phyloP scores from a whole-genome alignment of 2,797 vertebrate species.

The Pyrocephalus nanus region DNA sequence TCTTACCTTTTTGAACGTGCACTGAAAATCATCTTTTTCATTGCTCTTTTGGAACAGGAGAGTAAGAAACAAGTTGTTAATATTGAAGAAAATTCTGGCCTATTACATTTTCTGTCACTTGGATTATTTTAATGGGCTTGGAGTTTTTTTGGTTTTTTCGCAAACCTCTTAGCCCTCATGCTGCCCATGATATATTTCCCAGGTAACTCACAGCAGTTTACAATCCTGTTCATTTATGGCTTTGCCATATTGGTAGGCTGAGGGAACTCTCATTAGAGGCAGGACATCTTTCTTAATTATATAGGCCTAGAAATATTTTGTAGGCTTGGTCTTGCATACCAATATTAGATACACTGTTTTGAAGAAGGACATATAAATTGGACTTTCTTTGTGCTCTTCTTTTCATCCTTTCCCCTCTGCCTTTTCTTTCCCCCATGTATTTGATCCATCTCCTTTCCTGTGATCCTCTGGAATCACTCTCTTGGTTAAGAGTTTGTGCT shows the following conservation, averaged over 20 bases:
- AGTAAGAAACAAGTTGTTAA: not conserved
- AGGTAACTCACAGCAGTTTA: not conserved
- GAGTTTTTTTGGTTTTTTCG: rapidly evolving
- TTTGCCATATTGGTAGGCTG: not conserved
- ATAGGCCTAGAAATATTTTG: not conserved
- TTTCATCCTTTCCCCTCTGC: not conserved
- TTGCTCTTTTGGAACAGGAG: not conserved
- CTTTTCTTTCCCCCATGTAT: not conserved
- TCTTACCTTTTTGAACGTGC: not conserved
- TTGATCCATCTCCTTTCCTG: not conserved
- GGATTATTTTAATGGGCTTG: not conserved
- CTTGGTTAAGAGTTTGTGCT: not conserved
- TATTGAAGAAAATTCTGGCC: not conserved
- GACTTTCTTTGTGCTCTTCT: not conserved
- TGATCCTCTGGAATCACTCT: not conserved
- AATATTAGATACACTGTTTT: not conserved
- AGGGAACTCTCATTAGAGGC: not conserved
- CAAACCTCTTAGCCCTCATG: not conserved
- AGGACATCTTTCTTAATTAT: not conserved
- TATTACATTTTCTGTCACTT: not conserved
- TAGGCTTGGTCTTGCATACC: not conserved
- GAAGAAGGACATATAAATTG: not conserved
- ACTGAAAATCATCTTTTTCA: not conserved
- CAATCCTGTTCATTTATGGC: not conserved
- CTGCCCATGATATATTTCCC: not conserved